These are phyloP conservation scores for Chelidonichthys spinosus DNA, from an alignment of 2,797 vertebrate species.

Conservation along the genomic window DNA sequence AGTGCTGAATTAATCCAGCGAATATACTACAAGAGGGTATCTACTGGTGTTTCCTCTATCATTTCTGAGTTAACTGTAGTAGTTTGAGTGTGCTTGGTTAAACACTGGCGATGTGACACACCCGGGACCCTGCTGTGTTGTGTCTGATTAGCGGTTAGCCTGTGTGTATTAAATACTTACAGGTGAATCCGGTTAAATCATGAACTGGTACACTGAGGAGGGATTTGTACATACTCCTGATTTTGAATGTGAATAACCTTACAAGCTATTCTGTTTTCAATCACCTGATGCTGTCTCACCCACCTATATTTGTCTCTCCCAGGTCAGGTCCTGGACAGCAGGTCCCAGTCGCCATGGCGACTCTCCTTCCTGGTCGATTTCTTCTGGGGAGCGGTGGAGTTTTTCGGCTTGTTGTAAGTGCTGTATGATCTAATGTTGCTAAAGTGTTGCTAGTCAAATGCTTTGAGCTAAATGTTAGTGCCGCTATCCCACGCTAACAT, in stretches of 20 bases:
- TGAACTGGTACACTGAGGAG: neutral
- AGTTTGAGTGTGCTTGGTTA: neutral
- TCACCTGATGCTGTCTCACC: neutral
- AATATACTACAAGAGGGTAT: no score
- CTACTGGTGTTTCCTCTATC: neutral
- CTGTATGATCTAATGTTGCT: neutral
- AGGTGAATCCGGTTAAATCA: neutral
- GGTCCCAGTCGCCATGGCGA: slow-evolving; percentile 90
- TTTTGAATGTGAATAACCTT: neutral
- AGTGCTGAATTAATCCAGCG: neutral
- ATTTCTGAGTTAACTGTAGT: neutral
- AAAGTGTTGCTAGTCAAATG: neutral
- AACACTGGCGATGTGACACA: neutral
- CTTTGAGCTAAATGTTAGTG: neutral
- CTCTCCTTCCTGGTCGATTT: slow-evolving; percentile 90
- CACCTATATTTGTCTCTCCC: neutral
- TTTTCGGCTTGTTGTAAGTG: slow-evolving; percentile 93
- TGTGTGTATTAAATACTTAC: neutral
- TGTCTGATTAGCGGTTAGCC: no score
- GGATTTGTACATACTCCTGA: neutral
- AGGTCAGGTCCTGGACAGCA: slow-evolving; percentile 94
- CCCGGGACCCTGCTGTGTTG: neutral
- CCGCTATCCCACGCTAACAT: neutral
- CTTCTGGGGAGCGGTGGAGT: slow-evolving; percentile 93
- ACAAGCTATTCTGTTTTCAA: no score